Conservation (phyloP, 2,797 vertebrate species). For the Acanthiza pusilla region DNA sequence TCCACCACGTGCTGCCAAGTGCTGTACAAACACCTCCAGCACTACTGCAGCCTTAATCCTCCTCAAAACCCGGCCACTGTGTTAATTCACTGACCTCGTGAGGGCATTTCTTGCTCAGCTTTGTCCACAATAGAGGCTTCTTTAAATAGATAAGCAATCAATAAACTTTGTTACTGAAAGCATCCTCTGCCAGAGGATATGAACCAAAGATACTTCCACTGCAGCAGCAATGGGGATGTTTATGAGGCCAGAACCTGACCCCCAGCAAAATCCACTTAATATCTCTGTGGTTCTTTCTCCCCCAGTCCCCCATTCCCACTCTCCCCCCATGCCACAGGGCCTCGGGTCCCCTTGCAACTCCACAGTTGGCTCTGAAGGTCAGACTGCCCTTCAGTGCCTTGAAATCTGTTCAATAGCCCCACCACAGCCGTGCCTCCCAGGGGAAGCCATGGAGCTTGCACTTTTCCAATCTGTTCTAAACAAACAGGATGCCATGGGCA, state of each 20-base stretch:
- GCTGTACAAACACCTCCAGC: background rate
- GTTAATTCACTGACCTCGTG: background rate
- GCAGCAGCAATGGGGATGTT: background rate
- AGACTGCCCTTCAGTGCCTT: background rate
- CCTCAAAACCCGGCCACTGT: background rate
- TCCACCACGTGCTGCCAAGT: background rate
- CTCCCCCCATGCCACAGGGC: background rate
- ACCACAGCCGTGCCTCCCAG: background rate
- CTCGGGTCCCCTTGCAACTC: background rate
- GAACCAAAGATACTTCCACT: background rate
- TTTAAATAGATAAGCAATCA: slow-evolving; percentile 45
- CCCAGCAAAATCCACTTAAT: slow-evolving; percentile 44
- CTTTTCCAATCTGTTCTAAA: background rate
- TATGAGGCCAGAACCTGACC: slow-evolving; percentile 1
- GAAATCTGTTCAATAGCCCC: background rate
- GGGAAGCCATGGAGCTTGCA: background rate
- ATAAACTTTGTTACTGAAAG: slow-evolving; percentile 14
- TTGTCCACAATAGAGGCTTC: background rate
- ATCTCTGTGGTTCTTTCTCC: background rate
- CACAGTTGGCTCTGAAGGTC: slow-evolving; percentile 21
- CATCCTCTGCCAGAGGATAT: background rate
- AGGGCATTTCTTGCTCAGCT: slow-evolving; percentile 48
- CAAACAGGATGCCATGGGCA: background rate
- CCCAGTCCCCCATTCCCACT: background rate
- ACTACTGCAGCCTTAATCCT: background rate